Conservation (phyloP, 30 jellyfish, hydroid and myxozoan genomes). For the Turritopsis rubra region DNA sequence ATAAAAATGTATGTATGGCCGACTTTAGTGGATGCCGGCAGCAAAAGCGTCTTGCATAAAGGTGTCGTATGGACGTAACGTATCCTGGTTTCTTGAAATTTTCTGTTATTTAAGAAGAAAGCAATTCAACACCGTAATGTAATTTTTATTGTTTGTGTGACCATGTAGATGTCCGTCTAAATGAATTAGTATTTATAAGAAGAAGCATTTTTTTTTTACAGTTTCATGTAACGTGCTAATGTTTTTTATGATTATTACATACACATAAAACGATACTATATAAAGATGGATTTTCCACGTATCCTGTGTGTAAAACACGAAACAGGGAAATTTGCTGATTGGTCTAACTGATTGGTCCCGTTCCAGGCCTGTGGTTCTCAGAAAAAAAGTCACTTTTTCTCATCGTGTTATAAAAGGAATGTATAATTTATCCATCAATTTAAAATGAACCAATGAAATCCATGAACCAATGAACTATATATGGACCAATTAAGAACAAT, state of each 20-base stretch:
- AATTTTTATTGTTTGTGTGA: not conserved
- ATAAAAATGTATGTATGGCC: slow-evolving; percentile 87
- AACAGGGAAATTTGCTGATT: not conserved
- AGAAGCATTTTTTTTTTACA: not conserved
- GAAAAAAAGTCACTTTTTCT: not conserved
- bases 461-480: no score
- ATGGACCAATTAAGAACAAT: no score
- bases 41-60: slow-evolving; percentile 55
- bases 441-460: no score
- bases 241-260: no score
- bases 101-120: no score
- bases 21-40: slow-evolving; percentile 57
- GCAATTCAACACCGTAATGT: no score
- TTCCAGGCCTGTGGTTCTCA: not conserved
- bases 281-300: not conserved
- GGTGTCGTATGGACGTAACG: slow-evolving; percentile 85
- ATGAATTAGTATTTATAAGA: not conserved
- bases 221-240: not conserved
- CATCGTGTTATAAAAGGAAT: no score
- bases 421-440: no score
- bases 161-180: not conserved
- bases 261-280: not conserved
- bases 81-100: no score
- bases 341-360: not conserved
- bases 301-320: not conserved